phyloP scores from a whole-genome alignment of 1,140 invertebrate genomes.

The Drosophila ficusphila region DNA sequence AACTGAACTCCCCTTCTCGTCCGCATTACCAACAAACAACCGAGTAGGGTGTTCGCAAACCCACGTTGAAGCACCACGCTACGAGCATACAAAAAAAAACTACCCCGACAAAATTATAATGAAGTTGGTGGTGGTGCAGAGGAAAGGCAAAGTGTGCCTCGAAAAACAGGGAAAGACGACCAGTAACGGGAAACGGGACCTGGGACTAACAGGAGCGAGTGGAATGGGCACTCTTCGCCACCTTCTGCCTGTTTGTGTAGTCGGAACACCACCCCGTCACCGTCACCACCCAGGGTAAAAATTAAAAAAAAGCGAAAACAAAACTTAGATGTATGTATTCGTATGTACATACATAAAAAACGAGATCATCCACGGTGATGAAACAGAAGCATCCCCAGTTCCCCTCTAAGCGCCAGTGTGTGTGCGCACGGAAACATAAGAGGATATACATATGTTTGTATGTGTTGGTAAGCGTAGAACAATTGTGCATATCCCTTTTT shows the following conservation, averaged over 20 bases:
- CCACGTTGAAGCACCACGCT: background rate
- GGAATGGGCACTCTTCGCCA: conserved; percentile 30
- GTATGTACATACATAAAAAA: conserved; percentile 17
- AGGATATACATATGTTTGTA: background rate
- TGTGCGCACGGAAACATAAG: background rate
- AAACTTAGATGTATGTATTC: conserved; percentile 4
- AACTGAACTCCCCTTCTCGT: conserved; percentile 23
- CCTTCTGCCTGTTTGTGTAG: conserved; percentile 24
- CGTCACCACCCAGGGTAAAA: conserved; percentile 26
- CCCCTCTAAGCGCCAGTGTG: background rate
- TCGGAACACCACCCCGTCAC: conserved; percentile 22
- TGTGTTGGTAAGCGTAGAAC: background rate
- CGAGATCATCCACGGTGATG: conserved; percentile 27
- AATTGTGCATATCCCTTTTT: conserved; percentile 15
- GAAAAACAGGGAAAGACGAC: conserved; percentile 19
- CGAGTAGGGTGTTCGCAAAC: conserved; percentile 40
- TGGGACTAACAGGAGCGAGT: background rate
- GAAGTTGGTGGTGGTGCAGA: conserved; percentile 73
- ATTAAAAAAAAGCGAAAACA: conserved; percentile 22
- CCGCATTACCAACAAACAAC: background rate
- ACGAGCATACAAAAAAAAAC: conserved; percentile 64
- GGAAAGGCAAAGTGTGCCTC: conserved; percentile 50
- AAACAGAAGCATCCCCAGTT: conserved; percentile 7
- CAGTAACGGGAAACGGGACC: conserved; percentile 8
- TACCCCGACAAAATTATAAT: conserved; percentile 82